Evolutionary conservation across 1,140 invertebrate species (phyloP), one percentile per base, ranked within the genome.

Genomic region (Acromyrmex heyeri): DNA sequence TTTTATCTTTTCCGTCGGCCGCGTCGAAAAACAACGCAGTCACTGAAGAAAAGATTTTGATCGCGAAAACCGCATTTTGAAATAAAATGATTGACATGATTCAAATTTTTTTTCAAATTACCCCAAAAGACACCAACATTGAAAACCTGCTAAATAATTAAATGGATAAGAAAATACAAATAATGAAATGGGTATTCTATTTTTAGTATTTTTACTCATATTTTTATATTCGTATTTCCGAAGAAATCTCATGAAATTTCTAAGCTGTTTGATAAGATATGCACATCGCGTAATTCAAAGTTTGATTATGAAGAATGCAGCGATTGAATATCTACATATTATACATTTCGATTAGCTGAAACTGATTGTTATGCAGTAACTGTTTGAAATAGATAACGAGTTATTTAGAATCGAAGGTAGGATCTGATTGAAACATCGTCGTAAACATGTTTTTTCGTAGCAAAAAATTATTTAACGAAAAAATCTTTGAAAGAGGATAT

Each of bases 341-440:
- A 44, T 44, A 44, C 38, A 44, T 44, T 59, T 59, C 30, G 16
- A 38, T 7, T 64, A 64, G 5, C 6, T 64, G 10, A 21, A 64
- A 62, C 21, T 64, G 24, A 65, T 65, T 34, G n/a, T n/a, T 44
- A 44, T 69, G 4, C 6, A 69, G n/a, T 69, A 69, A 44, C 34
- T 30, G 16, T 67, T 67, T 10, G n/a, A 69, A 69, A 44, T 69
- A 24, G 34, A 69, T 69, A 24, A 48, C n/a, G 34, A 69, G 0
- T 69, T 69, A 24, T 69, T 69, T 48, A 24, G 12, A 67, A 21
- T 5, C 0, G 12, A 48, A 48, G 5, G 3, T 21, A 70, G 2
- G 12, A 16, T 61, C 1, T 61, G 21, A 61, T 62, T 62, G 24
- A 62, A 16, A 27, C 6, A 67, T 57, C 7, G 7, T 69, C 21